Conservation (phyloP, 2,888 invertebrate species). For the Drosophila prostipennis region DNA sequence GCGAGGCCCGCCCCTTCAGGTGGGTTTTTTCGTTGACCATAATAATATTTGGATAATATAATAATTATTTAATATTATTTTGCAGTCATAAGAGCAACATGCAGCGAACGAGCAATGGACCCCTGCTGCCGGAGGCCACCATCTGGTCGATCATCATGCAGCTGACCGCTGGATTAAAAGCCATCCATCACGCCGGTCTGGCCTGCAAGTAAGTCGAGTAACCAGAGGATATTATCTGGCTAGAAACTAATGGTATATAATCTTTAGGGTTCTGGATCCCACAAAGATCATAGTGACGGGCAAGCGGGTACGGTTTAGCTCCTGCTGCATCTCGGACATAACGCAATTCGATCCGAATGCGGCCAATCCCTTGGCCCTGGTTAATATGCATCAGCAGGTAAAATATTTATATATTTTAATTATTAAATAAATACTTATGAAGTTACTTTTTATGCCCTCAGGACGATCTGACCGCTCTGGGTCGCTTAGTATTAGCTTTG, state of each 20-base stretch:
- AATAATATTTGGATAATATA: too few species aligned
- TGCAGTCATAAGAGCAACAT: constrained; percentile 84
- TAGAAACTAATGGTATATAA: not conserved
- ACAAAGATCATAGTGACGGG: constrained; percentile 95
- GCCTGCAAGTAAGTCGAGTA: constrained; percentile 86
- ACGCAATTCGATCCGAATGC: constrained; percentile 90
- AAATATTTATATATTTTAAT: not conserved
- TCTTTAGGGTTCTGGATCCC: constrained; percentile 92
- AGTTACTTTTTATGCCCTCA: constrained; percentile 31
- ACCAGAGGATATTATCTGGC: not conserved
- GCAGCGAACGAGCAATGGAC: constrained; percentile 87
- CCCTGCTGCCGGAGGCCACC: constrained; percentile 93
- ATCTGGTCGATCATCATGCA: constrained; percentile 99
- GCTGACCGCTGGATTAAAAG: constrained; percentile 95
- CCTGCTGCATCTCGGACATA: constrained; percentile 92
- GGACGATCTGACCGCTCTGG: constrained; percentile 96
- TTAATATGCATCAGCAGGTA: constrained; percentile 89
- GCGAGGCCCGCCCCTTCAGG: constrained; percentile 88
- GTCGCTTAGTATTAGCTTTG: constrained; percentile 94
- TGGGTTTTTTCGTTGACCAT: constrained; percentile 41
- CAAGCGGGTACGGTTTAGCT: constrained; percentile 91
- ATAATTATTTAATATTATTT: not conserved
- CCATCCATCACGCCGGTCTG: constrained; percentile 91
- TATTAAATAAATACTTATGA: not conserved
- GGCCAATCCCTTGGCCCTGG: constrained; percentile 87